A percentile compares a stretch with the other conserved stretches of the same genome.
Conservation (phyloP, 2,113 vertebrate genomes). For the Paraplagusia blochii region DNA sequence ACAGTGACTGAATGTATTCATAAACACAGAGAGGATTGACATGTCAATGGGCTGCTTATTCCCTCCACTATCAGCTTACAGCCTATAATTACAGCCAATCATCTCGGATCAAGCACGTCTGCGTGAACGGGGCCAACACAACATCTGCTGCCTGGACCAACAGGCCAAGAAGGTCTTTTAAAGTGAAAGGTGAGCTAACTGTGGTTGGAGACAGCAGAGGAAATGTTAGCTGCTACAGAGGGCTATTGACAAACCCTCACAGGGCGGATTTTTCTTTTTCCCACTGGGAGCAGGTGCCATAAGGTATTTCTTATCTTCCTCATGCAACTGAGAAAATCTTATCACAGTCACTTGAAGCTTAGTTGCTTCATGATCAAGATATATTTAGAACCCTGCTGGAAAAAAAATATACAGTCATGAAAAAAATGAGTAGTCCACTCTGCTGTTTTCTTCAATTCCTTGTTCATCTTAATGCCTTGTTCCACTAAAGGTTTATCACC, state of each 20-base stretch:
- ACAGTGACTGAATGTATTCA: constrained; percentile 62
- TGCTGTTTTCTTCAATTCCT: too few relatives aligned
- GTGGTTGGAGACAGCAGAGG: constrained; percentile 24
- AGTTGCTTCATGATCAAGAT: constrained; percentile 24
- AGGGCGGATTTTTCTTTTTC: constrained; percentile 1
- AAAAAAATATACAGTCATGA: too few relatives aligned
- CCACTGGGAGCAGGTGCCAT: constrained; percentile 52
- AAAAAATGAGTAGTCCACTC: too few relatives aligned
- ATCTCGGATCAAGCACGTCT: constrained; percentile 74
- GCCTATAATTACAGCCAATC: constrained; percentile 78
- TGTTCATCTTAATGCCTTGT: too few relatives aligned
- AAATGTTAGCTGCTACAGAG: constrained; percentile 50
- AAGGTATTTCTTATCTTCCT: constrained; percentile 53
- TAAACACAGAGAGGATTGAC: constrained; percentile 69
- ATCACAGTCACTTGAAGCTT: constrained; percentile 41
- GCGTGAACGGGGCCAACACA: constrained; percentile 66
- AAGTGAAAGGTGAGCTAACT: constrained; percentile 67
- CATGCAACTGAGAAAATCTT: constrained; percentile 41
- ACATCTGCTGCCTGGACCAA: constrained; percentile 72
- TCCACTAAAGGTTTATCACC: too few relatives aligned
- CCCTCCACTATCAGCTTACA: constrained; percentile 77
- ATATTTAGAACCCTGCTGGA: constrained; percentile 20
- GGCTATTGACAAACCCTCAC: constrained; percentile 43
- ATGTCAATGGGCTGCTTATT: constrained; percentile 72
- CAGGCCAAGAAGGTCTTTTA: constrained; percentile 41